Evolutionary conservation across 1,140 invertebrate species (phyloP), one percentile per base, ranked within the genome.

Genomic region (Melanaphis sacchari): DNA sequence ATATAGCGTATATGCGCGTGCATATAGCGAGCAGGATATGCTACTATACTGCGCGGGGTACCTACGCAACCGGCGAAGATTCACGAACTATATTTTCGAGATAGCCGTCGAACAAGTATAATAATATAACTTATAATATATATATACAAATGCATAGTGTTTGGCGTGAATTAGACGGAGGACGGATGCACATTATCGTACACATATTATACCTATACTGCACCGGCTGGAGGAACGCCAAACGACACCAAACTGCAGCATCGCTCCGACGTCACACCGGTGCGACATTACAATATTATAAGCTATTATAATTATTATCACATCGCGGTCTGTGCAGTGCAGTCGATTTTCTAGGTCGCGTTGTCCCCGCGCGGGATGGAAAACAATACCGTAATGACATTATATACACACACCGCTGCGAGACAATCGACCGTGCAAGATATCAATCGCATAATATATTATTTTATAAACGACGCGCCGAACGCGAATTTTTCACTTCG

Each of bases 141-240:
- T 66, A n/a, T 59, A 54, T 66, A 66, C 46, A 49, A 0, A 31
- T 84, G 15, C 15, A 22, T 7, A 38, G 46, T 52, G 46, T 24
- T 24, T 36, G 11, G 8, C 46, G 21, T n/a, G 46, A 52, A 89
- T 89, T 89, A 52, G 46, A 46, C 87, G 8, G 18, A 49, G 46
- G 46, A 89, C 41, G 31, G 24, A n/a, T n/a, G n/a, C n/a, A n/a
- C 36, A 52, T 52, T 38, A 49, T 49, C 4, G 18, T 21, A 18
- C 18, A 18, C 38, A 22, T 31, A 18, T 26, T 7, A 7, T 9
- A 31, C 7, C 43, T 49, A 21, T 15, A 49, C 46, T 46, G 43
- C 46, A 43, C 43, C 85, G 11, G 36, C 87, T 52, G 87, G 87
- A 89, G 46, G 52, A 89, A 89, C 87, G 46, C 87, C 87, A 52